phyloP scores from a whole-genome alignment of 2,113 vertebrate species.

The Lagopus muta region DNA sequence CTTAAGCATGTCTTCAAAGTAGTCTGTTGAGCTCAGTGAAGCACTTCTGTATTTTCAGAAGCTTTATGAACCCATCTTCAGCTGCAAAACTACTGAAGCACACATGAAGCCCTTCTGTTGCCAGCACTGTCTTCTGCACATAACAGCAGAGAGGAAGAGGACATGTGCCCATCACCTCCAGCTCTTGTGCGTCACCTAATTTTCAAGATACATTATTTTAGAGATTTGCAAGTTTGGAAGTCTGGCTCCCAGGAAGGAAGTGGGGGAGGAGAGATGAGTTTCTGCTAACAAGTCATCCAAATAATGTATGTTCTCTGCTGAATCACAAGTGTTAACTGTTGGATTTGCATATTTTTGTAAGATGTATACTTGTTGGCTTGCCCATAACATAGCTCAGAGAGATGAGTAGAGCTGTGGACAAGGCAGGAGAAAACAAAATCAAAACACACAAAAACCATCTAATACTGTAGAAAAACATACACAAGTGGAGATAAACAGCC shows the following conservation, averaged over 20 bases:
- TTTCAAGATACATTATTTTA: background rate
- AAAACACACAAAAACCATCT: background rate
- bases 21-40: background rate
- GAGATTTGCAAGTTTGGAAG: background rate
- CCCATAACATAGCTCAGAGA: conserved; percentile 15
- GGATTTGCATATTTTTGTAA: conserved; percentile 62
- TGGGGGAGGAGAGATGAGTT: background rate
- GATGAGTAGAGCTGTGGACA: background rate
- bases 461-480: background rate
- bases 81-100: background rate
- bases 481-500: background rate
- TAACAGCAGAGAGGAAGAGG: background rate
- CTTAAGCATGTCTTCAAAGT: background rate
- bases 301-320: background rate
- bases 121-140: background rate
- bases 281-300: background rate
- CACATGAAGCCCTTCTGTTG: background rate
- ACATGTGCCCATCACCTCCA: background rate
- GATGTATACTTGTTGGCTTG: background rate
- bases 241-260: conserved; percentile 3
- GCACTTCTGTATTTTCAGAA: background rate
- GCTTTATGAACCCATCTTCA: background rate
- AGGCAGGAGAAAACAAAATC: background rate
- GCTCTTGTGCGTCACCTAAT: background rate
- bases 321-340: conserved; percentile 7